phyloP scores from a whole-genome alignment of 2,113 vertebrate genomes.

The Poecile atricapillus region DNA sequence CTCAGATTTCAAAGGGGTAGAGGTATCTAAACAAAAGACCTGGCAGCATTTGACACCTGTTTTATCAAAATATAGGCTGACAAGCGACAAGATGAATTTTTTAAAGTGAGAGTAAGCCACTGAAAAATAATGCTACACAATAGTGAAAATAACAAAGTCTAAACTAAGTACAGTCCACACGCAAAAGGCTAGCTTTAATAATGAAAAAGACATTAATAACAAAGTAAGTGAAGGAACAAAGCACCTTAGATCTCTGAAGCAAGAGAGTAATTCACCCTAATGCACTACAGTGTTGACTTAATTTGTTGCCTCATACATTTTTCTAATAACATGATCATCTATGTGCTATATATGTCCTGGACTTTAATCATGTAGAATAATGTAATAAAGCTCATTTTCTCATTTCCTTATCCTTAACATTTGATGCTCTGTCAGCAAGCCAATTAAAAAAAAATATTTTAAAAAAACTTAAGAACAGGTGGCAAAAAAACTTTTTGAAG shows the following conservation, averaged over 20 bases:
- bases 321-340: not conserved
- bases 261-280: not conserved
- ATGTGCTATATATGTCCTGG: not conserved
- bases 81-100: not conserved
- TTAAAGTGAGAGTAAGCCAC: not conserved
- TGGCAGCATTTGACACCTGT: not conserved
- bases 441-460: not conserved
- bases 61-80: not conserved
- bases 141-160: not conserved
- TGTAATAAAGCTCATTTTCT: not conserved
- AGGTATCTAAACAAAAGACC: not conserved
- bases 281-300: not conserved
- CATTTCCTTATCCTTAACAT: not conserved
- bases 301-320: not conserved
- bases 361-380: not conserved
- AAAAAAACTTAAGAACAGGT: not conserved
- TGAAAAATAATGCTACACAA: not conserved
- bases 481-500: not conserved
- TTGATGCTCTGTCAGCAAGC: not conserved
- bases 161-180: not conserved
- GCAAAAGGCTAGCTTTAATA: not conserved
- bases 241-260: rapidly evolving
- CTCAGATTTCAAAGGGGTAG: not conserved
- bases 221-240: not conserved
- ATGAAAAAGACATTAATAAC: not conserved